phyloP scores from a whole-genome alignment of 2,888 invertebrate genomes.

The Pollenia labialis region DNA sequence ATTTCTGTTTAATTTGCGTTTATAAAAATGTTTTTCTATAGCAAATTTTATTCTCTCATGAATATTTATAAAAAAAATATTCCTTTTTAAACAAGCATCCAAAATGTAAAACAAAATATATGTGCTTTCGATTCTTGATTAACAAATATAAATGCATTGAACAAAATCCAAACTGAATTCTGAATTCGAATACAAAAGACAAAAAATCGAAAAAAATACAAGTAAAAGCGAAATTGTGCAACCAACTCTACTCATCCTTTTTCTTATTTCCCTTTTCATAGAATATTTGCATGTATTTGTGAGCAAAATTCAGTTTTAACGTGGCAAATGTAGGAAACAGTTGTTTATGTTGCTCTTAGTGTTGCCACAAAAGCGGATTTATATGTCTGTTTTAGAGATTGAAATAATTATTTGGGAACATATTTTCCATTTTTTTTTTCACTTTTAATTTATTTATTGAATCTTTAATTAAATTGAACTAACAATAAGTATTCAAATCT shows the following conservation, averaged over 20 bases:
- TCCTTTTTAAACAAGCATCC: neutral
- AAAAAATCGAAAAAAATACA: constrained; percentile 8
- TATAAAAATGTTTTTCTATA: neutral
- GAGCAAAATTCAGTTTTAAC: constrained; percentile 3
- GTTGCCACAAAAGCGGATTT: neutral
- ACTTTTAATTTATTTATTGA: too few species aligned
- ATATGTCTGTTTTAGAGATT: too few species aligned
- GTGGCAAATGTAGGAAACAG: constrained; percentile 8
- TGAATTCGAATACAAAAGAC: neutral
- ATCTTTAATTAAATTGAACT: too few species aligned
- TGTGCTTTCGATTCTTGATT: constrained; percentile 48
- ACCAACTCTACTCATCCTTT: constrained; percentile 25
- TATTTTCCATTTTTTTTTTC: too few species aligned
- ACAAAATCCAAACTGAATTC: constrained; percentile 36
- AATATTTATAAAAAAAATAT: constrained; percentile 52
- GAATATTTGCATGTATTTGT: neutral
- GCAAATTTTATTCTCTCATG: constrained; percentile 22
- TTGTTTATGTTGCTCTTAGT: constrained; percentile 3
- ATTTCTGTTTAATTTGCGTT: constrained; percentile 1
- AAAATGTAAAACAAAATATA: neutral
- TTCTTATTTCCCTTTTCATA: constrained; percentile 2
- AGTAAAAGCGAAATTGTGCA: constrained; percentile 51
- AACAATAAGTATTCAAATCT: too few species aligned
- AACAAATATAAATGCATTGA: constrained; percentile 41
- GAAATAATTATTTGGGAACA: too few species aligned